Evolutionary conservation across 2,113 vertebrate genomes (phyloP), one percentile per base, ranked within the genome.

Genomic region (Hyla sarda): DNA sequence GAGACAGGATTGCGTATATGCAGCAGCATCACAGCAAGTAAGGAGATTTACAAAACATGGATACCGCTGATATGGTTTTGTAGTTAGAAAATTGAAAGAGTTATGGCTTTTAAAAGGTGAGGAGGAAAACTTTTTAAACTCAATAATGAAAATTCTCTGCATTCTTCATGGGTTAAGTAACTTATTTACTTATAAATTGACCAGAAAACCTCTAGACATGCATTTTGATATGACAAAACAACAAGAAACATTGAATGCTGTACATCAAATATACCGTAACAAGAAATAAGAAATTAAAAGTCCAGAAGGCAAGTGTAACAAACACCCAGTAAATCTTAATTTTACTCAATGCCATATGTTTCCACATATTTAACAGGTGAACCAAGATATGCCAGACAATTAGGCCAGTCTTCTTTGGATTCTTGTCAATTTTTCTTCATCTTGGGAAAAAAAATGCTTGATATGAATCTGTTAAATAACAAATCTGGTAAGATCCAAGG

Each of bases 371-470:
- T 52, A 72, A 72, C 82, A 56, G 73, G 67, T 73, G 82, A 83
- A 83, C 82, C 82, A 83, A 56, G 48, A 72, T 71, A 83, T 83
- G 67, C 30, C 28, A 72, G 65, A 21, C 62, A 83, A 72, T 83
- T 83, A 83, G 65, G 65, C 71, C 48, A 73, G 11, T 76, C 67
- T 41, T 47, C 45, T 82, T 72, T 71, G 47, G 62, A 45, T 67
- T 54, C 65, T 56, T 52, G 65, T 54, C 62, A 83, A 71, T 83
- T 71, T 72, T 83, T 83, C 82, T 83, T 83, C 82, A 83, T 72
- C 65, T 72, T 23, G n/a, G 30, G 62, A 83, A 71, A 52, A 41
- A 71, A 71, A 71, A 72, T n/a, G n/a, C 48, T 50, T 5, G 10
- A 52, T 72, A 10, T 73, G 56, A 37, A 83, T 82, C 82, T 71